Conservation (phyloP, 1,140 invertebrate species). For the Lycorma delicatula region DNA sequence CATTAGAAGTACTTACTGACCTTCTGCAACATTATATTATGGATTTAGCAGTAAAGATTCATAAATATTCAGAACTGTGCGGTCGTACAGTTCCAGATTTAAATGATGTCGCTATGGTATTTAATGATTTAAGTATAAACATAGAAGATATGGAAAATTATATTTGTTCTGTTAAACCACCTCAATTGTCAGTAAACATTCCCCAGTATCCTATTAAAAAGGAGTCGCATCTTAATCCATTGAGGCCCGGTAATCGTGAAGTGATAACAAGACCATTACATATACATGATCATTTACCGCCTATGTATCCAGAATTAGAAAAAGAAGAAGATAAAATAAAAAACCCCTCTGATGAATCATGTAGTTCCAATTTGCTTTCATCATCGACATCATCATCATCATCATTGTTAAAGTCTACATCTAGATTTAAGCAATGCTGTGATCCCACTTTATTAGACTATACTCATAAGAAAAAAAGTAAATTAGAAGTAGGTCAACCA, state of each 20-base stretch:
- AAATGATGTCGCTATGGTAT: conserved; percentile 79
- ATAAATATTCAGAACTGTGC: too few relatives aligned
- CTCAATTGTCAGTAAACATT: conserved; percentile 52
- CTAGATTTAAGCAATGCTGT: conserved; percentile 44
- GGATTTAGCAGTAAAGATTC: too few relatives aligned
- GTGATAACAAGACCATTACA: conserved; percentile 80
- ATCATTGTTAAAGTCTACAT: too few relatives aligned
- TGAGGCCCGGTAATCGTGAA: conserved; percentile 85
- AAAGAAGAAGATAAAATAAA: conserved; percentile 24
- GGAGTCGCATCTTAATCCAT: conserved; percentile 73
- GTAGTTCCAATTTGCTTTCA: conserved; percentile 20
- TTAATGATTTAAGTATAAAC: conserved; percentile 73
- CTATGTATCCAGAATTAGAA: conserved; percentile 73
- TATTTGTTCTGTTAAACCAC: too few relatives aligned
- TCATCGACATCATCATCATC: conserved; percentile 37
- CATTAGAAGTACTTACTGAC: too few relatives aligned
- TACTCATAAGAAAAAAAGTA: conserved; percentile 39
- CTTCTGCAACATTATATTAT: too few relatives aligned
- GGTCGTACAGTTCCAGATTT: conserved; percentile 75
- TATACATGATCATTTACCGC: conserved; percentile 85
- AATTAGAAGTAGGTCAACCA: conserved; percentile 65
- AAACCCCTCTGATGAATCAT: conserved; percentile 24
- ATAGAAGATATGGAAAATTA: conserved; percentile 79
- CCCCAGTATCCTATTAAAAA: conserved; percentile 69
- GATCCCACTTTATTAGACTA: conserved; percentile 42